Conservation (phyloP, 2,888 invertebrate genomes). For the Scrobipalpa costella region DNA sequence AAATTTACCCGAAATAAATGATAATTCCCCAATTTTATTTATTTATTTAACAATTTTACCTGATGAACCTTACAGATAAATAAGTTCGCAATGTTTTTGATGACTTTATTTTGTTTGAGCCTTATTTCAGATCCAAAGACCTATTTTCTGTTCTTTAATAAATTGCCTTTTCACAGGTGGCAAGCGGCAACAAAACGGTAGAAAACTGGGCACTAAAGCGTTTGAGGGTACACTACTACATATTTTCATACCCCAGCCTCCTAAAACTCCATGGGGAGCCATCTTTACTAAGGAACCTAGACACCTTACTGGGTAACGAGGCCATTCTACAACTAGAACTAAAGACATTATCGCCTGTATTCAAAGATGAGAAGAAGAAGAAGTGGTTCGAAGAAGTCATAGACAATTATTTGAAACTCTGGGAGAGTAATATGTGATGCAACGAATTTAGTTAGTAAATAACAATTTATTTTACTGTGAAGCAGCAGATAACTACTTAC, state of each 20-base stretch:
- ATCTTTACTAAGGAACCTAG: slow-evolving; percentile 84
- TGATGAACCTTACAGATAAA: no score
- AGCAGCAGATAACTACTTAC: no score
- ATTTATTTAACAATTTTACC: no score
- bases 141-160: background rate
- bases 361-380: slow-evolving; percentile 87
- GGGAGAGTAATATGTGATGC: slow-evolving; percentile 93
- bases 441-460: slow-evolving; percentile 15
- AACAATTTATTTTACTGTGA: no score
- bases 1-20: no score
- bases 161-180: slow-evolving; percentile 70
- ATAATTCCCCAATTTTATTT: no score
- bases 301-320: slow-evolving; percentile 88
- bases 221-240: slow-evolving; percentile 87
- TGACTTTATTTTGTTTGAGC: no score
- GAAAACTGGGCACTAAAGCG: slow-evolving; percentile 88
- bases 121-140: background rate
- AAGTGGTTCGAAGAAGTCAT: slow-evolving; percentile 94
- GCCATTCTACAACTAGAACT: slow-evolving; percentile 91
- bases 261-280: slow-evolving; percentile 91
- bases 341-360: slow-evolving; percentile 88
- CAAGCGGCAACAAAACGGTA: slow-evolving; percentile 89
- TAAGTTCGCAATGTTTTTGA: no score
- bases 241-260: slow-evolving; percentile 90
- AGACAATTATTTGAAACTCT: slow-evolving; percentile 93